phyloP scores from a whole-genome alignment of 2,113 vertebrate genomes.

The Laticauda colubrina region DNA sequence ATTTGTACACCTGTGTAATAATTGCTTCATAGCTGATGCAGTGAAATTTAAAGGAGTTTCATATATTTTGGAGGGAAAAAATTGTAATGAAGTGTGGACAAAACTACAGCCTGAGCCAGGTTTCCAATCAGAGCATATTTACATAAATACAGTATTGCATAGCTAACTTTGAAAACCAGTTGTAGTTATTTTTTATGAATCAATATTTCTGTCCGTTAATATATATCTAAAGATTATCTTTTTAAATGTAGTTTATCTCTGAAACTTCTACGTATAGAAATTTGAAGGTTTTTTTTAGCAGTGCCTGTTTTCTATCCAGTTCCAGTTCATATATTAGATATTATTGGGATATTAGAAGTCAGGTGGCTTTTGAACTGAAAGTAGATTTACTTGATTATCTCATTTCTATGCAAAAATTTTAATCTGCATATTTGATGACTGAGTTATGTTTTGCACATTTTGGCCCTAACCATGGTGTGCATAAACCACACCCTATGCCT shows the following conservation, averaged over 20 bases:
- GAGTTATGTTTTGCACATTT: background rate
- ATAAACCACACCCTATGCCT: constrained; percentile 9
- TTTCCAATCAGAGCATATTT: background rate
- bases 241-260: background rate
- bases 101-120: background rate
- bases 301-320: background rate
- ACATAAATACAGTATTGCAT: background rate
- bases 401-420: background rate
- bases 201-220: background rate
- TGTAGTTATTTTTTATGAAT: background rate
- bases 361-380: background rate
- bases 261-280: background rate
- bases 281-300: background rate
- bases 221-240: background rate
- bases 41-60: background rate
- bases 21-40: background rate
- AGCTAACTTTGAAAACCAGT: background rate
- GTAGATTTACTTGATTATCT: background rate
- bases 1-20: background rate
- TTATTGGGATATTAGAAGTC: background rate
- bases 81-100: background rate
- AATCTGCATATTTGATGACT: background rate
- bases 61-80: background rate
- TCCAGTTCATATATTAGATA: background rate
- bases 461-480: background rate